Evolutionary conservation across 2,797 vertebrate species (phyloP).

Genomic region (Vipera latastei): DNA sequence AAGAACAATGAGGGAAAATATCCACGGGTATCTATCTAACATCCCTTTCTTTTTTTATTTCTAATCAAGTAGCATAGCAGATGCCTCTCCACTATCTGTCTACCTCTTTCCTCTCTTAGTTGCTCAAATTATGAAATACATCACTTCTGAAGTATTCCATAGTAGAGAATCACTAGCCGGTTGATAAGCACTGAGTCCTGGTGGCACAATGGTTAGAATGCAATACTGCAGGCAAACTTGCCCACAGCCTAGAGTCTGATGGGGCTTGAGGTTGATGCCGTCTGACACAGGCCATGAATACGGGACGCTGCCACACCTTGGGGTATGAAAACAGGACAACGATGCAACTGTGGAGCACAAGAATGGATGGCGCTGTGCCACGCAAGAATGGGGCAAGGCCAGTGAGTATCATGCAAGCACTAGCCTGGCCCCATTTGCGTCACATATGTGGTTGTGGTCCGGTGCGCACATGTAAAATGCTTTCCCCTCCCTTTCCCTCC

Average conservation of each 20-base stretch:
- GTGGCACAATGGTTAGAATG: not conserved
- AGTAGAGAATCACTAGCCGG: not conserved
- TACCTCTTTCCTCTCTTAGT: not conserved
- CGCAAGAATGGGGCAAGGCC: too few species aligned
- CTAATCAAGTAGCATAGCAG: not conserved
- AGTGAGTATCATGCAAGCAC: too few species aligned
- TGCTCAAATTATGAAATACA: not conserved
- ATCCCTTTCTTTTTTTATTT: not conserved
- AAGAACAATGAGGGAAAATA: slow-evolving; percentile 21
- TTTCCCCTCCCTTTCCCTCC: too few species aligned
- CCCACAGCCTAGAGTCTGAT: not conserved
- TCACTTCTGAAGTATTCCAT: not conserved
- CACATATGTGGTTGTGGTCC: too few species aligned
- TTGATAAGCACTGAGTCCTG: not conserved
- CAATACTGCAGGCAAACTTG: not conserved
- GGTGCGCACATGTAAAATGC: too few species aligned
- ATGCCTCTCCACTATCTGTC: not conserved
- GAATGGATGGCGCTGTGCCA: too few species aligned
- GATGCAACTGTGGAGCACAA: too few species aligned
- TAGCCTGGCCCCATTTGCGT: too few species aligned
- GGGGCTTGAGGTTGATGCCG: not conserved
- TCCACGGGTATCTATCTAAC: not conserved
- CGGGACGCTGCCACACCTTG: too few species aligned
- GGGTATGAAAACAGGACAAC: too few species aligned
- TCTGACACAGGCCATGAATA: too few species aligned